Base-by-base conservation (phyloP, 2,888 invertebrate species). In the Halictus ligatus region DNA sequence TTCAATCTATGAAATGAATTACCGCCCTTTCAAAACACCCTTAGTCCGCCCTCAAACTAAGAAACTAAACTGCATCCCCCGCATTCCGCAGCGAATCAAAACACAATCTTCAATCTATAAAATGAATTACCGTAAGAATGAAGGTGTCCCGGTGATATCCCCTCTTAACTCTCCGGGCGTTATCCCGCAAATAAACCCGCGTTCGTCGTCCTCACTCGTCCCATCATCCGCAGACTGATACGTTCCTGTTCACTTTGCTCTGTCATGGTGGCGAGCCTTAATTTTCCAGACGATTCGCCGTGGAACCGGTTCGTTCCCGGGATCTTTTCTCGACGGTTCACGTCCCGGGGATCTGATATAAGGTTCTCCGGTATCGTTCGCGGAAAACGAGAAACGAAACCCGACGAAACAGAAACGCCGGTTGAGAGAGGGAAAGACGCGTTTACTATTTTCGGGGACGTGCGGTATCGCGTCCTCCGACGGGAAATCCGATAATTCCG, bases 401-500 rank as follows among this genome's bases (percentile, higher is more conserved):
- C 13, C 21, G 40, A 3, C 69, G 69, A 69, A 69, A 69, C 35
- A n/a, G 69, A 40, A 21, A 43, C 3, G 21, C 21, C 50, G 50
- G 21, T 54, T 54, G 54, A n/a, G 54, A 1, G 3, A 7, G 69
- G 69, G 69, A 21, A 10, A 35, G 7, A 7, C 5, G 12, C 69
- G 40, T 69, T 69, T 40, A 40, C 40, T 4, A n/a, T 69, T 54
- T n/a, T 40, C 69, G 18, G 67, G 0, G 35, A 67, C 67, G 67
- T 29, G 67, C 67, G 15, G 48, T 71, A 58, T 75, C 54, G 13
- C 60, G 13, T 79, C 48, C 40, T n/a, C 69, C 69, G 40, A 18
- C 5, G 2, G 25, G 69, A 72, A 84, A 77, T 77, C 69, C 60
- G 73, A 84, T 76, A 84, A 84, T 80, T 35, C 69, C 12, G 21